Conservation (phyloP, 2,797 vertebrate species). For the Pangasius mekongensis region DNA sequence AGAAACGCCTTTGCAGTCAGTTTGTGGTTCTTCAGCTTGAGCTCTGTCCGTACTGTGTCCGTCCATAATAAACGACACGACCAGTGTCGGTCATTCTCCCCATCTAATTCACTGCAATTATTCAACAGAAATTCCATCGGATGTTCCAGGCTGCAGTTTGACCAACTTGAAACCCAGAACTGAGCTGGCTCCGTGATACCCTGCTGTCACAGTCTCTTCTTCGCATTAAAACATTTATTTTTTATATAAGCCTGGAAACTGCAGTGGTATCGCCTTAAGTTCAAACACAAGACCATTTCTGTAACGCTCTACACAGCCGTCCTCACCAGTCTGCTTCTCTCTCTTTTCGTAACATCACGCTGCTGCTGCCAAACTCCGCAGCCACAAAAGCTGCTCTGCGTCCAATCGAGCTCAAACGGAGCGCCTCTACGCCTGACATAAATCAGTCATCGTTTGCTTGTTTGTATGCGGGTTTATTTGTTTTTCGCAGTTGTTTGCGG, state of each 20-base stretch:
- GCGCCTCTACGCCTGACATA: conserved; percentile 36
- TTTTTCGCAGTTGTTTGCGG: conserved; percentile 28
- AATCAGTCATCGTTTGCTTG: conserved; percentile 38
- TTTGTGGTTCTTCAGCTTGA: neutral
- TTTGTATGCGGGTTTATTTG: conserved; percentile 45
- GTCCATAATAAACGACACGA: neutral
- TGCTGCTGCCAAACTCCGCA: conserved; percentile 10
- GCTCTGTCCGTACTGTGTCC: neutral
- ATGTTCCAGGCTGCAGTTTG: neutral
- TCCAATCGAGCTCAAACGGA: conserved; percentile 12
- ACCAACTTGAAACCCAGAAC: neutral
- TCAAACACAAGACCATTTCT: neutral
- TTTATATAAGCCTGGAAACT: too few species aligned
- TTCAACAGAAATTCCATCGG: neutral
- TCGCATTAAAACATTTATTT: neutral
- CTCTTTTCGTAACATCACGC: neutral
- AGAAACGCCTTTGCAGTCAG: too few species aligned
- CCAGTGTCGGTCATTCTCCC: neutral
- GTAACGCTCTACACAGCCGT: neutral
- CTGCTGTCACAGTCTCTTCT: neutral
- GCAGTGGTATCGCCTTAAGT: neutral
- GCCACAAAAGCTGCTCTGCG: neutral
- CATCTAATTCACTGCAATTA: neutral
- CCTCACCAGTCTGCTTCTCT: neutral
- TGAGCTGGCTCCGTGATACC: neutral